Base-by-base conservation (phyloP, 2,797 vertebrate genomes). In the Neosilurus mollespiculum region DNA sequence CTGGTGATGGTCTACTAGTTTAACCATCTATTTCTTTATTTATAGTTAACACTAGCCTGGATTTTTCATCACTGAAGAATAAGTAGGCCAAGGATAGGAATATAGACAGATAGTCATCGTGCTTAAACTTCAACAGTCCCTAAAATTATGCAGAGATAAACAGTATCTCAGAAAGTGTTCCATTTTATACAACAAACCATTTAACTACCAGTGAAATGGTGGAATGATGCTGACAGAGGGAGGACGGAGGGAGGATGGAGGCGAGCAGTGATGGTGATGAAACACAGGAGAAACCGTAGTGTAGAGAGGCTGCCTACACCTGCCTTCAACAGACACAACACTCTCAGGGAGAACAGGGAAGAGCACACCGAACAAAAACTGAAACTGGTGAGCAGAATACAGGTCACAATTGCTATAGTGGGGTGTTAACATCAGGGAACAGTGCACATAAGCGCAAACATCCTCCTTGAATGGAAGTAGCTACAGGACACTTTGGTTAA, bases 211-310 rank as follows among this genome's bases (percentile, higher is more conserved):
- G 43, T 64, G 49, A 80, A 70, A 56, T 70, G 34, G n/a, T 53
- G 11, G 59, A 71, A 72, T 65, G 26, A 24, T 58, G 66, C 58
- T 81, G 81, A 65, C 34, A 37, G 20, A 10, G 58, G 34, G 34
- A 61, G 67, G 81, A 66, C 0, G 12, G 62, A 43, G 30, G 30
- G 30, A 30, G 30, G 30, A 30, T 30, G 30, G 30, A 80, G 62
- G 69, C 30, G 15, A 75, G 78, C 59, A 76, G 49, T 62, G 16
- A 22, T 82, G 66, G 24, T 87, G 86, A 86, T 86, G 88, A 87
- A 84, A 87, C 76, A 75, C 56, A 78, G 71, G 75, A 18, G 72
- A 84, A 89, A 89, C 30, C 7, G 24, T 78, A 69, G 80, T 15
- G 58, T 72, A 71, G 53, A 83, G 24, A 61, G 64, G n/a, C 59